Evolutionary conservation across 2,888 invertebrate genomes (phyloP).

Genomic region (Drosophila sordidapex): DNA sequence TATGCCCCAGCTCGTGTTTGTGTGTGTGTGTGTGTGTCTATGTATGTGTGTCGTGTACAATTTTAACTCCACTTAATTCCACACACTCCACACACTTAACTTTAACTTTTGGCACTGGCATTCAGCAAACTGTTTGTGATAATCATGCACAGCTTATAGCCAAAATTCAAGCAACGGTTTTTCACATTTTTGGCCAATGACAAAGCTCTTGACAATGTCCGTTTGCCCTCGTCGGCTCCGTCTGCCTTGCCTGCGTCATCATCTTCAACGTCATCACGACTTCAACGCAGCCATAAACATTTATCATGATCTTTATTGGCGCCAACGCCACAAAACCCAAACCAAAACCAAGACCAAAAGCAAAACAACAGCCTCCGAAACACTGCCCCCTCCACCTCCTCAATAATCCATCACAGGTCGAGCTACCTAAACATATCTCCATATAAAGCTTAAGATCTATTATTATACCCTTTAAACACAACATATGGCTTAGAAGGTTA

Average conservation of each 20-base stretch:
- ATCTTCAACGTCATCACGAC: constrained; percentile 51
- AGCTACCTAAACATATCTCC: constrained; percentile 6
- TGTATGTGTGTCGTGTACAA: constrained; percentile 34
- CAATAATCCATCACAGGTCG: constrained; percentile 19
- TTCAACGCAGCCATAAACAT: constrained; percentile 36
- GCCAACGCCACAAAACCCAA: constrained; percentile 28
- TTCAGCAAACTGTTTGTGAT: constrained; percentile 41
- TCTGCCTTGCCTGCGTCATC: constrained; percentile 43
- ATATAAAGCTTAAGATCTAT: constrained; percentile 18
- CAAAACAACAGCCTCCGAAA: constrained; percentile 8
- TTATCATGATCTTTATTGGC: constrained; percentile 61
- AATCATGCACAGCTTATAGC: constrained; percentile 17
- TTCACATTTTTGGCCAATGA: constrained; percentile 65
- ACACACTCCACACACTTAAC: constrained; percentile 30
- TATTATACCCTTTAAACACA: constrained; percentile 30
- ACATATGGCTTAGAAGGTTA: too few relatives aligned
- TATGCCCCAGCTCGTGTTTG: constrained; percentile 37
- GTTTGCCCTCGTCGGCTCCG: constrained; percentile 20
- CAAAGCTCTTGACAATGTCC: constrained; percentile 61
- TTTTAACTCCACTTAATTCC: constrained; percentile 47
- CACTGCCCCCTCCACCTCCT: constrained; percentile 11
- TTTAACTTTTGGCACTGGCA: constrained; percentile 41
- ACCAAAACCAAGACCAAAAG: neutral
- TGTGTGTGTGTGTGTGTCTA: constrained; percentile 25
- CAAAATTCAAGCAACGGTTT: constrained; percentile 19